Conservation (phyloP, 1,140 invertebrate species). For the Hylaeus anthracinus region DNA sequence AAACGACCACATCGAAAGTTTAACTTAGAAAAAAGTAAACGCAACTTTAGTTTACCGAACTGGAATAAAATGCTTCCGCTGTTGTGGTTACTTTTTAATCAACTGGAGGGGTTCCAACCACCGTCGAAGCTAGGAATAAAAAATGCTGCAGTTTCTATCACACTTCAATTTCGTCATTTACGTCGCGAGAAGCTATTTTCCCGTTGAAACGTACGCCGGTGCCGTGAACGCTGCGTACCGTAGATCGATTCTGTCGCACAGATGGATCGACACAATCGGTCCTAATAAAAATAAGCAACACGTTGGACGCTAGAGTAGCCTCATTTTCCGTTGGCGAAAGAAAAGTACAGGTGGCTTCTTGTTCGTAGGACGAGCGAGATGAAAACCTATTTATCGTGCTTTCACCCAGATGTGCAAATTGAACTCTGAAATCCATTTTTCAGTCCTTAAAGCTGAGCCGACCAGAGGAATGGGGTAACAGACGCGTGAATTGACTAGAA, state of each 20-base stretch:
- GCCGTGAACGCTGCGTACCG: not conserved
- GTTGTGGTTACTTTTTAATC: not conserved
- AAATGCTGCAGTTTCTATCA: not conserved
- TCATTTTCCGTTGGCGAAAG: not conserved
- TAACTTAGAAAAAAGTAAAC: too few species aligned
- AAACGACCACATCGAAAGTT: too few species aligned
- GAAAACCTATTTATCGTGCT: conserved; percentile 32
- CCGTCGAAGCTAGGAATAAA: not conserved
- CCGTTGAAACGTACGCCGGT: not conserved
- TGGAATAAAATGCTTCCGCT: not conserved
- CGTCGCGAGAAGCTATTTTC: too few species aligned
- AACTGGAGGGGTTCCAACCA: not conserved
- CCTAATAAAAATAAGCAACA: not conserved
- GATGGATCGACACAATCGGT: conserved; percentile 15
- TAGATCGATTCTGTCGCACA: conserved; percentile 13
- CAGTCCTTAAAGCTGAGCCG: not conserved
- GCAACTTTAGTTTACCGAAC: not conserved
- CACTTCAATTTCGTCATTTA: not conserved
- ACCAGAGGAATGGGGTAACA: not conserved
- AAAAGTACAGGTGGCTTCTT: not conserved
- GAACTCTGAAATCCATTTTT: conserved; percentile 32
- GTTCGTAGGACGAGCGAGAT: not conserved
- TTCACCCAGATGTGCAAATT: conserved; percentile 26
- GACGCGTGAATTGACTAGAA: not conserved
- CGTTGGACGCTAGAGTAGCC: not conserved